Percentiles rank a stretch among this genome's conserved stretches.
Evolutionary conservation across 2,888 invertebrate genomes (phyloP).

Genomic region (Hartigia nigra): DNA sequence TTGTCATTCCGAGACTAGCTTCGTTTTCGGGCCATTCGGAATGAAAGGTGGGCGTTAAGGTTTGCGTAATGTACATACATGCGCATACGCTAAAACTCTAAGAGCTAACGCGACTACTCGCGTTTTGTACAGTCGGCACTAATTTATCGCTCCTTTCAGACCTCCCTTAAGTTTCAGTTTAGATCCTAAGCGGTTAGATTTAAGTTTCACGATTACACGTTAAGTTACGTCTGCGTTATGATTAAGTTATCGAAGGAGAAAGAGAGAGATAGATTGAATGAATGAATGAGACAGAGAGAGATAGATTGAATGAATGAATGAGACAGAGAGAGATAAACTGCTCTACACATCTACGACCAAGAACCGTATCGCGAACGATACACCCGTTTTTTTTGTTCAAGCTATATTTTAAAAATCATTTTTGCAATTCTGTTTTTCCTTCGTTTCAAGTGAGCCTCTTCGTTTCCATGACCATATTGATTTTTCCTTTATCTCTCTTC

Average conservation of each 20-base stretch:
- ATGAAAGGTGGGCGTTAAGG: neutral
- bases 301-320: neutral
- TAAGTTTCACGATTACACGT: constrained; percentile 36
- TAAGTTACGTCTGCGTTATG: constrained; percentile 35
- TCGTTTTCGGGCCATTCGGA: neutral
- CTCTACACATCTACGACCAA: neutral
- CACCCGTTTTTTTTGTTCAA: neutral
- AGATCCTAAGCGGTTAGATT: constrained; percentile 28
- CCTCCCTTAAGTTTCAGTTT: neutral
- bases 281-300: neutral
- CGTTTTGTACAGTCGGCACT: constrained; percentile 53
- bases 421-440: neutral
- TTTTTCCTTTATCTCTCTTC: neutral
- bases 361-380: neutral
- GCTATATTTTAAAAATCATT: neutral
- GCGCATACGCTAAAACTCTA: neutral
- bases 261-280: constrained; percentile 4
- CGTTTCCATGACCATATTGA: neutral
- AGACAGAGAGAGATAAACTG: neutral
- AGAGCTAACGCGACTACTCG: neutral
- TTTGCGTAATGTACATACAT: neutral
- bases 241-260: constrained; percentile 13
- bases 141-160: constrained; percentile 10
- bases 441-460: neutral
- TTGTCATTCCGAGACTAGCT: neutral